phyloP scores from a whole-genome alignment of 2,888 invertebrate species.

The Tetragnatha montana region DNA sequence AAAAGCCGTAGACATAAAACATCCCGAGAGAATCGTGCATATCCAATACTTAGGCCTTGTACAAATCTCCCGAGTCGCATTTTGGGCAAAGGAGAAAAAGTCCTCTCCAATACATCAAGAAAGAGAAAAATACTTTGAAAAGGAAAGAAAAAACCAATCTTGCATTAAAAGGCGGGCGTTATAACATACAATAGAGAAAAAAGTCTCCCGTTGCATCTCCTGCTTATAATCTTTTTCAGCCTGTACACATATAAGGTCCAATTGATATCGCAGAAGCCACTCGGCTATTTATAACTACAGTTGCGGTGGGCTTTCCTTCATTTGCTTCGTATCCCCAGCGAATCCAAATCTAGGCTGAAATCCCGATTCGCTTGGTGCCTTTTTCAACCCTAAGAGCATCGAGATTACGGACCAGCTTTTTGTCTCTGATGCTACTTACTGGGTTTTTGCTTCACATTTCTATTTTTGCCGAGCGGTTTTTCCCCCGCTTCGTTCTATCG shows the following conservation, averaged over 20 bases:
- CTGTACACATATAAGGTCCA: constrained; percentile 25
- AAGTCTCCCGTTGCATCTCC: constrained; percentile 28
- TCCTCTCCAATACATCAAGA: neutral
- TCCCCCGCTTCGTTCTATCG: neutral
- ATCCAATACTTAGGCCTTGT: neutral
- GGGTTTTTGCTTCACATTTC: constrained; percentile 14
- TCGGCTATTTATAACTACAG: constrained; percentile 60
- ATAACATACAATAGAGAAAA: constrained; percentile 28
- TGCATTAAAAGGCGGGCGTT: constrained; percentile 43
- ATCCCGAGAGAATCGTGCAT: neutral
- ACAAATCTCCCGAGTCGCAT: neutral
- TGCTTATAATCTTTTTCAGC: constrained; percentile 49
- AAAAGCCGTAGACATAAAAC: neutral
- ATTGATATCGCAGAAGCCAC: constrained; percentile 41
- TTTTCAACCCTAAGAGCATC: constrained; percentile 63
- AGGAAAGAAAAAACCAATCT: constrained; percentile 4
- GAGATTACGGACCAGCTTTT: constrained; percentile 51
- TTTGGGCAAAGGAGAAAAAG: neutral
- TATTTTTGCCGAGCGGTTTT: neutral
- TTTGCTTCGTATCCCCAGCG: constrained; percentile 54
- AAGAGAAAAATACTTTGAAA: constrained; percentile 2
- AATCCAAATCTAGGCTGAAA: constrained; percentile 54
- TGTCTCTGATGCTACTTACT: constrained; percentile 1
- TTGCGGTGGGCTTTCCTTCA: constrained; percentile 47
- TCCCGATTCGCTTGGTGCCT: constrained; percentile 56